Conservation (phyloP, 2,113 vertebrate genomes). For the Strix uralensis region DNA sequence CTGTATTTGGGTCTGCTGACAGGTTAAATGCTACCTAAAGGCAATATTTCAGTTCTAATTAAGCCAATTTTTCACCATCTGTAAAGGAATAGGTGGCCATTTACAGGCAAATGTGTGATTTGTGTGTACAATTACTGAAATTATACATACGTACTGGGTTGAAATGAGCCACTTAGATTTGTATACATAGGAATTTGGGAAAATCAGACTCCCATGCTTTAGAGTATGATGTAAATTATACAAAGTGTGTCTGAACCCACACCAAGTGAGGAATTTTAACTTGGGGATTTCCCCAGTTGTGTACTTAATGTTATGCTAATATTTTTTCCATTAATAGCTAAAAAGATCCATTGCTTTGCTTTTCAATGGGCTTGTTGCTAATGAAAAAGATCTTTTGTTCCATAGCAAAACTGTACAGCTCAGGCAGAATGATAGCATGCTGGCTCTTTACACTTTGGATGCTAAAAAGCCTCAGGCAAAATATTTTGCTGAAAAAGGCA, state of each 20-base stretch:
- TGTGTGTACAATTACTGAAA: background rate
- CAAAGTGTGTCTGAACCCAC: background rate
- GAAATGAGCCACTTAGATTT: background rate
- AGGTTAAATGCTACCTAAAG: background rate
- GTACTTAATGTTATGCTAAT: conserved; percentile 30
- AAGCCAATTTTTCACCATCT: background rate
- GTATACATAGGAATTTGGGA: background rate
- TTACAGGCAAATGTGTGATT: background rate
- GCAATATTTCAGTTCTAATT: background rate
- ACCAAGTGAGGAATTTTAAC: conserved; percentile 8
- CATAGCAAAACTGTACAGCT: conserved; percentile 33
- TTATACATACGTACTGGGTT: background rate
- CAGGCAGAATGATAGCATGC: conserved; percentile 1
- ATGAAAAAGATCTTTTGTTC: conserved; percentile 46
- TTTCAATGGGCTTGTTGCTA: background rate
- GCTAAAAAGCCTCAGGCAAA: conserved; percentile 24
- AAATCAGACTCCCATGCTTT: background rate
- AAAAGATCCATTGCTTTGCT: conserved; percentile 16
- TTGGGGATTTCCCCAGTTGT: conserved; percentile 8
- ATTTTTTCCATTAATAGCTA: conserved; percentile 6
- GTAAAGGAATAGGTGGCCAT: background rate
- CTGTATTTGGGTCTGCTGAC: background rate
- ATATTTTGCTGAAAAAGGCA: conserved; percentile 49
- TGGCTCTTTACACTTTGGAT: background rate
- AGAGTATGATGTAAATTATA: background rate